Conservation (phyloP, 2,113 vertebrate species). For the Circaetus gallicus region DNA sequence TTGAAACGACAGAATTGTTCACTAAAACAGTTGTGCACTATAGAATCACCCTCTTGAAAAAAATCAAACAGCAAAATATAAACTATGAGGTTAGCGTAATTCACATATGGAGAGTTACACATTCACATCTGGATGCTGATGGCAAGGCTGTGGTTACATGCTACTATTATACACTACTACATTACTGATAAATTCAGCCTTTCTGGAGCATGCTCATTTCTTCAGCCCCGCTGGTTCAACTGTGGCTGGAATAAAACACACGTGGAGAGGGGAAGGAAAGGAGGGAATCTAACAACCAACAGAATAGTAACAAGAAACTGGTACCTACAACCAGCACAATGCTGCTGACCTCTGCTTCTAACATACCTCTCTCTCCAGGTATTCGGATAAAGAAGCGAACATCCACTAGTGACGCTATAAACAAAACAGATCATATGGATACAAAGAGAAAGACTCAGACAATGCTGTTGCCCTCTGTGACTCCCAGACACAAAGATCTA, state of each 20-base stretch:
- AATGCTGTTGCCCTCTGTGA: neutral
- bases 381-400: neutral
- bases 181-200: neutral
- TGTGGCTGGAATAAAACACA: neutral
- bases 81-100: neutral
- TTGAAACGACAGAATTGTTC: neutral
- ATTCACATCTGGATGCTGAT: neutral
- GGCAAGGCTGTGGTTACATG: neutral
- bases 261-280: neutral
- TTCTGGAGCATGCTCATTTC: neutral
- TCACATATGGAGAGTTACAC: neutral
- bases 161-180: neutral
- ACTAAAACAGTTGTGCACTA: neutral
- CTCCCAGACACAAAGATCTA: neutral
- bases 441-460: neutral
- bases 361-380: neutral
- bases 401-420: neutral
- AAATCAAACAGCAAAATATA: neutral
- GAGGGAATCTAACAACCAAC: neutral
- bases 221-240: neutral
- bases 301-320: neutral
- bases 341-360: neutral
- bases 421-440: neutral
- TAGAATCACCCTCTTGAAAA: conserved; percentile 2
- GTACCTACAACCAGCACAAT: neutral